A percentile compares a stretch with the other conserved stretches of the same genome.
phyloP scores from a whole-genome alignment of 2,888 invertebrate species.

The Pasiphila rectangulata region DNA sequence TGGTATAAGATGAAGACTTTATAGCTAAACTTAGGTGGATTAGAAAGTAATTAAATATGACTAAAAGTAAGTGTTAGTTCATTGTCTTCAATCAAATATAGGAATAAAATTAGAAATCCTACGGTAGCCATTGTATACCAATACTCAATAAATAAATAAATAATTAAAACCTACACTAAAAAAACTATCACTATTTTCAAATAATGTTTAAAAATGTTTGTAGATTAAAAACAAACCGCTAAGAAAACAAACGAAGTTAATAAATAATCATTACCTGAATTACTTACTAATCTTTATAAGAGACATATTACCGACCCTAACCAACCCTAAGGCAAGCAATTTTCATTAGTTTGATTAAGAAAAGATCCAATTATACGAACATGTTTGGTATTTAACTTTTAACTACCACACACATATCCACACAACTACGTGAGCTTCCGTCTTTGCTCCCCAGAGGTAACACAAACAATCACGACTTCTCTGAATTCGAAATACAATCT shows the following conservation, averaged over 20 bases:
- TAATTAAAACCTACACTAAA: too few species aligned
- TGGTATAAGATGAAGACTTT: too few species aligned
- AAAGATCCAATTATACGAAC: slow-evolving; percentile 60
- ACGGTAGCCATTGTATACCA: neutral
- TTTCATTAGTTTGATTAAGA: slow-evolving; percentile 74
- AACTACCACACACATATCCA: slow-evolving; percentile 60
- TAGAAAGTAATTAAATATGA: too few species aligned
- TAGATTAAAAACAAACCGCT: slow-evolving; percentile 20
- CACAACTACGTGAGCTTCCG: slow-evolving; percentile 49
- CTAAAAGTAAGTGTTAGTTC: too few species aligned
- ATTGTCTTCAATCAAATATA: too few species aligned
- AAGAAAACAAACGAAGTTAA: too few species aligned
- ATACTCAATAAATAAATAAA: neutral
- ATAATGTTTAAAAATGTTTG: too few species aligned
- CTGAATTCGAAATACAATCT: slow-evolving; percentile 32
- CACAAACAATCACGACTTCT: slow-evolving; percentile 40
- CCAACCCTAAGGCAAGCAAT: slow-evolving; percentile 55
- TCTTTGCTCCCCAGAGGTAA: slow-evolving; percentile 43
- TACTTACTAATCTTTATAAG: slow-evolving; percentile 36
- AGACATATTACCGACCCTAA: slow-evolving; percentile 44
- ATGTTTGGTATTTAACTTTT: slow-evolving; percentile 73
- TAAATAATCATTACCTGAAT: slow-evolving; percentile 32
- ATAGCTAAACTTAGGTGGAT: too few species aligned
- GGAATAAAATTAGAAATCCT: too few species aligned
- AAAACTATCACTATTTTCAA: too few species aligned